A percentile compares a stretch with the other conserved stretches of the same genome.
Conservation (phyloP, 2,113 vertebrate species). For the Accipiter virgatus region DNA sequence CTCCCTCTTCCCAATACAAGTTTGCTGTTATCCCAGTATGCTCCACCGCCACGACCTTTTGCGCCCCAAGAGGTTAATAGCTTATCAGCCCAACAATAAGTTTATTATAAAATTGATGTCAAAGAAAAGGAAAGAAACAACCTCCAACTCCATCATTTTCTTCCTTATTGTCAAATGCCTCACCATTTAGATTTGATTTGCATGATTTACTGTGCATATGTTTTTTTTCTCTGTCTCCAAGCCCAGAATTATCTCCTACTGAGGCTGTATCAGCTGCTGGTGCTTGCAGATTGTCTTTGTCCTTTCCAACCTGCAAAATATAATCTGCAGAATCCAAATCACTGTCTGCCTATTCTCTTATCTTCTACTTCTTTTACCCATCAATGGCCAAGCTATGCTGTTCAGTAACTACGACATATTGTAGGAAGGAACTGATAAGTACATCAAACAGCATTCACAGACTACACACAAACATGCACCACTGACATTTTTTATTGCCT, state of each 20-base stretch:
- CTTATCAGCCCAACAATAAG: neutral
- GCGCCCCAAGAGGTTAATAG: neutral
- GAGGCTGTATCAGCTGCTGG: slow-evolving; percentile 37
- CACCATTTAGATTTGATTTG: slow-evolving; percentile 24
- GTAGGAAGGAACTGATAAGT: slow-evolving; percentile 61
- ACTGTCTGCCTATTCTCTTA: slow-evolving; percentile 52
- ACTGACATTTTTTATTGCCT: slow-evolving; percentile 34
- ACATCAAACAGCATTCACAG: slow-evolving; percentile 54
- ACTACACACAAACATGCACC: slow-evolving; percentile 22
- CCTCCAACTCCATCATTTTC: neutral
- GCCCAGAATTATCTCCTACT: slow-evolving; percentile 53
- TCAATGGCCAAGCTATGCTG: slow-evolving; percentile 49
- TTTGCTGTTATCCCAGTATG: neutral
- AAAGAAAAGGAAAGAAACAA: neutral
- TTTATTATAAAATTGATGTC: neutral
- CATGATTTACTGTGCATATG: slow-evolving; percentile 32
- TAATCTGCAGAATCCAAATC: slow-evolving; percentile 63
- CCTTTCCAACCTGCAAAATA: slow-evolving; percentile 62
- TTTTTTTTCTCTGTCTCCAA: slow-evolving; percentile 33
- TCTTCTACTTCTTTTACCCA: slow-evolving; percentile 39
- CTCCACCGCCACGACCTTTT: neutral
- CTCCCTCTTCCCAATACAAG: neutral
- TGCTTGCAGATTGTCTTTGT: slow-evolving; percentile 56
- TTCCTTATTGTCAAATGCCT: slow-evolving; percentile 7
- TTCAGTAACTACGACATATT: slow-evolving; percentile 37